Evolutionary conservation across 2,888 invertebrate species (phyloP), one percentile per base, ranked within the genome.

Genomic region (Chydorus sphaericus): DNA sequence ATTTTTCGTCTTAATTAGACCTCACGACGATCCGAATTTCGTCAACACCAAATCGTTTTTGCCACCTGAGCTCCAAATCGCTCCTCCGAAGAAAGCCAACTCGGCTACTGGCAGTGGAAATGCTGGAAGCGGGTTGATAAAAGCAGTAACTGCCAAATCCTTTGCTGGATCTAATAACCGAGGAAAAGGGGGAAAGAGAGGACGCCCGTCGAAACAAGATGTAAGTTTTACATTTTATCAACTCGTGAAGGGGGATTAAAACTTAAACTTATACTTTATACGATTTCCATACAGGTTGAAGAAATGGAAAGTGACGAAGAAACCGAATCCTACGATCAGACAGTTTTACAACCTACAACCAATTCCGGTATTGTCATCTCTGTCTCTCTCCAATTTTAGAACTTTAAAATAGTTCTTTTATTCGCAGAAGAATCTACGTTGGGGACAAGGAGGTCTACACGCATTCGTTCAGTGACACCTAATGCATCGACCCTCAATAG

Each of bases 31-130:
- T 49, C 66, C 69, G 0, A 64, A 64, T 68, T 82, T 85, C 68
- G 75, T 78, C 62, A 90, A 90, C 68, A 81, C 81, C 54, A 75
- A 61, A 82, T 62, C 60, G 50, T 92, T 89, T 72, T 75, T 92
- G 65, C 91, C 91, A 26, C 75, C 81, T 0, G 89, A 89, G 66
- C 69, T 87, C 63, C 85, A 85, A 72, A 66, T 73, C 52, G 67
- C 65, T 65, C 73, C 74, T 62, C 71, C 64, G 64, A 70, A 67
- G 65, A 70, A 52, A 36, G 52, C 52, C 20, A 52, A 33, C 31
- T 16, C 52, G 7, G 36, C 26, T 23, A 33, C 23, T 14, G 52
- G 52, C 18, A 33, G 33, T 4, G 52, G 52, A 10, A n/a, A n/a
- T n/a, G 23, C 28, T 23, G 44, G 44, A 26, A 44, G 44, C n/a